Conservation (phyloP, 37 sponge, comb jelly and placozoan genomes). For the Cliona cf. orientalis region DNA sequence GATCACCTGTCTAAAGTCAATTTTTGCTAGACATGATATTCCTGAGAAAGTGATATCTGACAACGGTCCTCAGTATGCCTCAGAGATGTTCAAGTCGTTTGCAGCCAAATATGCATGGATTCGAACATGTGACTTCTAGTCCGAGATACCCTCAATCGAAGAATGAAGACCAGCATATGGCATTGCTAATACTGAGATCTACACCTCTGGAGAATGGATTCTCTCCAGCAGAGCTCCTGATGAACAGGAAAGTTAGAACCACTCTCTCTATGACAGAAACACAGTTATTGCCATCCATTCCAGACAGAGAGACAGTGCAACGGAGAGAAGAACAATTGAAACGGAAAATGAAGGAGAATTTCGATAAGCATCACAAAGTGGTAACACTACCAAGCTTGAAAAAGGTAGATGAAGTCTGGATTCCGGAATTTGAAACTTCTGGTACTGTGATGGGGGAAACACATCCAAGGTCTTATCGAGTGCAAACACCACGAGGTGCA, state of each 20-base stretch:
- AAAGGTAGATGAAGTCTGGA: background rate
- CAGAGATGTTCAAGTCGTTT: constrained; percentile 13
- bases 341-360: too few relatives aligned
- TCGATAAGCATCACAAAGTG: too few relatives aligned
- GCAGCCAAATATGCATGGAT: constrained; percentile 19
- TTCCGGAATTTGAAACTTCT: background rate
- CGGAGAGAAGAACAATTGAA: too few relatives aligned
- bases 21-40: constrained; percentile 61
- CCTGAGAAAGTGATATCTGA: constrained; percentile 36
- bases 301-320: too few relatives aligned
- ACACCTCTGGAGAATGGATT: constrained; percentile 62
- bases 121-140: constrained; percentile 54
- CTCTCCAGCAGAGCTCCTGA: constrained; percentile 55
- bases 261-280: constrained; percentile 6
- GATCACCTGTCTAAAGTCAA: constrained; percentile 8
- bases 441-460: background rate
- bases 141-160: constrained; percentile 58
- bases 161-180: constrained; percentile 26
- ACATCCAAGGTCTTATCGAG: background rate
- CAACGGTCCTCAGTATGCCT: constrained; percentile 60
- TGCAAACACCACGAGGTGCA: too few relatives aligned
- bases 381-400: too few relatives aligned
- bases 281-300: too few relatives aligned
- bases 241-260: constrained; percentile 34
- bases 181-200: constrained; percentile 37